Evolutionary conservation across 1,140 invertebrate genomes (phyloP), one percentile per base, ranked within the genome.

Genomic region (Drosophila repletoides): DNA sequence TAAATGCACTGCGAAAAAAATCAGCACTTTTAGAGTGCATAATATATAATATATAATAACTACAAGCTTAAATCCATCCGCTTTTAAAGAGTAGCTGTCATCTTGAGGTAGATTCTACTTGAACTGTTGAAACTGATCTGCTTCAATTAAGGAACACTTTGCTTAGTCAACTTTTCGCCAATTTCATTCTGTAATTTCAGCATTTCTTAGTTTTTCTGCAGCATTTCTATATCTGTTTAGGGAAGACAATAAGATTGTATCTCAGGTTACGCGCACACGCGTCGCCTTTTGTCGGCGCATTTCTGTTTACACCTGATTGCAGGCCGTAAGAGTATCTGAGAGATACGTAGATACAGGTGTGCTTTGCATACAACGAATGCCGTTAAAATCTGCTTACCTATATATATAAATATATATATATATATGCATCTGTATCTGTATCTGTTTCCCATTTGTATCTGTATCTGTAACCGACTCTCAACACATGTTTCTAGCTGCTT

Each of bases 261-360:
- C 76, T 76, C 51, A 34, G 26, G 60, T 74, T 80, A 75, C 72
- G 60, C 69, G 71, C 66, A 69, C 72, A 75, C 60, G 71, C 67
- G 76, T 51, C 61, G 67, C 34, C 58, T 71, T 76, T 80, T 79
- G 79, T 75, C 65, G 59, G 65, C 67, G 59, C 73, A 79, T 80
- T 74, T 80, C 53, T 79, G 41, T 79, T 77, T 79, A 76, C 76
- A 80, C 55, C 58, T 80, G 72, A 81, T 81, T 81, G 76, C 76
- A 81, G 64, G 67, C 81, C 65, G 76, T 80, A n/a, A n/a, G n/a
- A n/a, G n/a, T n/a, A 72, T 70, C 65, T 74, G 43, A 51, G 49
- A 52, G 76, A 79, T 75, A 80, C 70, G 41, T 64, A 80, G 48
- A 45, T 63, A 48, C 70, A 80, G 48, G 51, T 63, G 64, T 79